Conservation (phyloP, 2,797 vertebrate species). For the Tenualosa thibaudeaui region DNA sequence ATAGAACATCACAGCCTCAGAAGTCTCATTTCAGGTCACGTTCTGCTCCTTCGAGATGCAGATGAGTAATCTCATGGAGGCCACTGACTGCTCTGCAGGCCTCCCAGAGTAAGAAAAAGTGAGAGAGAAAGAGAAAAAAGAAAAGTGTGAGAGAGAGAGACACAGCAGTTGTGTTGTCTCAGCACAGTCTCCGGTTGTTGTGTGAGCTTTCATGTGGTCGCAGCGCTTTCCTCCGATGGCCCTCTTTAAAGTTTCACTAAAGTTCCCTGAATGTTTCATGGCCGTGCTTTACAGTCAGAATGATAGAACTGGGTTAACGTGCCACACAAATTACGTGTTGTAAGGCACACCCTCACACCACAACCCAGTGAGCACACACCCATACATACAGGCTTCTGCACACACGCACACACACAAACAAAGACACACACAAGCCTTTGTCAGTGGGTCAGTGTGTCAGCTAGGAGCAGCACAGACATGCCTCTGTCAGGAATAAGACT, state of each 20-base stretch:
- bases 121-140: background rate
- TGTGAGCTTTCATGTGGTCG: conserved; percentile 12
- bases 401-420: background rate
- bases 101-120: background rate
- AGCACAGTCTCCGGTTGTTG: background rate
- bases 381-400: background rate
- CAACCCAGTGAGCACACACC: background rate
- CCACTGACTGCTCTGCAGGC: background rate
- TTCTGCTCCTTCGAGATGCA: background rate
- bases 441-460: conserved; percentile 14
- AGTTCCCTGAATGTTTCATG: background rate
- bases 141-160: background rate
- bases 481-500: background rate
- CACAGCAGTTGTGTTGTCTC: background rate
- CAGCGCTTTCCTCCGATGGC: background rate
- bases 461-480: background rate
- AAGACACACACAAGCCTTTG: background rate
- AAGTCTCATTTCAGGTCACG: background rate
- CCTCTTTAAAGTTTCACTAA: background rate
- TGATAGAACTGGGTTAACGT: conserved; percentile 9
- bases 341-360: conserved; percentile 8
- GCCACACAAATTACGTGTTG: background rate
- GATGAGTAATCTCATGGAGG: background rate
- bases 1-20: background rate
- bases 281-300: background rate